Base-by-base conservation (phyloP, 2,113 vertebrate genomes). In the Vulpes ferrilata region DNA sequence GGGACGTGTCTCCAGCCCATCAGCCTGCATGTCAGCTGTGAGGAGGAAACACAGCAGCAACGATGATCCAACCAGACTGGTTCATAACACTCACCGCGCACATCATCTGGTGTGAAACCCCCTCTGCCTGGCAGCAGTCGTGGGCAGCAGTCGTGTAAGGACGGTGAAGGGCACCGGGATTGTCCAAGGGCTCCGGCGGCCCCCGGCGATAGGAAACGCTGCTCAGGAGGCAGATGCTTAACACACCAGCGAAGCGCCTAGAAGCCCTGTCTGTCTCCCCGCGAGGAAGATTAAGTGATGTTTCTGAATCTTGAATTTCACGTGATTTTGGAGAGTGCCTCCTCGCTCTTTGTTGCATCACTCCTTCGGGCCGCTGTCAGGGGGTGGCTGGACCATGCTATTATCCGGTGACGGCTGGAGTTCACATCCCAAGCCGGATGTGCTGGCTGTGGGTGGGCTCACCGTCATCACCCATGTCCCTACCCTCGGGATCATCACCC, bases 31-130 rank as follows among this genome's bases (percentile, higher is more conserved):
- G 1, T 69, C 85, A 16, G 62, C 89, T 85, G 82, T 22, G 1
- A 0, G 85, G 20, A 6, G 74, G 78, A 62, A 79, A 55, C 10
- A 32, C 0, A 79, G 74, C 74, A 65, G 38, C 80, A 62, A n/a
- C 22, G 13, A 9, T 79, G 88, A 98, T 95, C 95, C 87, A 2
- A 43, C 60, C 35, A 32, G 97, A 96, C 85, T 60, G 32, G 78
- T 94, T 81, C 76, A 79, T 93, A 53, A 76, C 90, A 78, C 95
- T 71, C 71, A 13, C 9, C 0, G 48, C 53, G 32, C 15, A 57
- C 19, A 10, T 4, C 4, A 13, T 9, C 64, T 7, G 5, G 35
- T 1, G 11, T 62, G 43, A 87, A 60, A 67, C 35, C 90, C 81
- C 5, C 0, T 85, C 32, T 1, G 0, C 11, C 78, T 64, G 86